Evolutionary conservation across 2,113 vertebrate species (phyloP).

Genomic region (Telmatochromis brichardi): DNA sequence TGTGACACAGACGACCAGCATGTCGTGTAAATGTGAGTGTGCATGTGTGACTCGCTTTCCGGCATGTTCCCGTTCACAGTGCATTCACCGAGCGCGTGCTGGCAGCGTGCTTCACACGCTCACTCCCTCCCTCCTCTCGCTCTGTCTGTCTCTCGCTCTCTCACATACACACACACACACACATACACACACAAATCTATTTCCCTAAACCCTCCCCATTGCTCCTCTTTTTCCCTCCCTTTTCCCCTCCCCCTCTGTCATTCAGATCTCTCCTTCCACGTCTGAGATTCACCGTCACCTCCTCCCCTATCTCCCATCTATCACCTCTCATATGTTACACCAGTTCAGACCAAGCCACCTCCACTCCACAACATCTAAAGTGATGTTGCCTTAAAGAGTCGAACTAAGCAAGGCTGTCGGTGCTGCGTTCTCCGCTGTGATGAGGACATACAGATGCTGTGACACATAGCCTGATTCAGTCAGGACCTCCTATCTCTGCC

Average conservation of each 20-base stretch:
- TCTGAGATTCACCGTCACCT: neutral
- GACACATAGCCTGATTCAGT: constrained; percentile 29
- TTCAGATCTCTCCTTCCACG: constrained; percentile 1
- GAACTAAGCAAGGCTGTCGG: constrained; percentile 15
- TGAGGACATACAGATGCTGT: constrained; percentile 21
- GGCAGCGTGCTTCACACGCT: constrained; percentile 58
- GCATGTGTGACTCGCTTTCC: constrained; percentile 9
- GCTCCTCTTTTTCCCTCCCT: constrained; percentile 16
- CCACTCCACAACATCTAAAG: neutral
- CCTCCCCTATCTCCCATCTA: neutral
- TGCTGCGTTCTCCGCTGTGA: neutral
- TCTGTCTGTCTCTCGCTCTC: neutral
- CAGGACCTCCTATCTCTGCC: neutral
- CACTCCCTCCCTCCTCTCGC: neutral
- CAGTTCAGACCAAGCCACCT: neutral
- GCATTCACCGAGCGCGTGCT: constrained; percentile 48
- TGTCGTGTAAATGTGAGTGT: constrained; percentile 17
- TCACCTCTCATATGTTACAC: neutral
- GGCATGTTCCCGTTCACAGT: constrained; percentile 56
- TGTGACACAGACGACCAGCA: constrained; percentile 11
- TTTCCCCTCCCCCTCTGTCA: constrained; percentile 34
- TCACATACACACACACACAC: neutral
- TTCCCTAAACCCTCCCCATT: constrained; percentile 48
- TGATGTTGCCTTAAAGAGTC: constrained; percentile 47
- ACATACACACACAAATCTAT: neutral